Evolutionary conservation across 2,888 invertebrate genomes (phyloP), one percentile per base, ranked within the genome.

Genomic region (Stegophylla sp.): DNA sequence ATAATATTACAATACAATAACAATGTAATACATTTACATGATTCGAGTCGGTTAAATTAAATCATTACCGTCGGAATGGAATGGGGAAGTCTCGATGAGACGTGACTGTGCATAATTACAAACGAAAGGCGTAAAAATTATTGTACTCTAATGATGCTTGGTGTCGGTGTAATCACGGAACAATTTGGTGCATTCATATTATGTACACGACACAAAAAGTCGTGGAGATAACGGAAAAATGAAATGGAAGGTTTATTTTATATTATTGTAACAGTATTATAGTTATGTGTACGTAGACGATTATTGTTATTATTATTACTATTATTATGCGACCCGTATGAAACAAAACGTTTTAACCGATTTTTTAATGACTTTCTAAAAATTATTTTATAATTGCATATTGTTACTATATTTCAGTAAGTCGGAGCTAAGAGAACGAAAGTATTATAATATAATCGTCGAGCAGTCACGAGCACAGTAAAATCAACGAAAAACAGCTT

Each of bases 301-400:
- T n/a, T 71, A 71, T 71, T 71, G 69, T 71, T 71, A 51, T 5
- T 20, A 20, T n/a, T 53, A 71, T 53, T n/a, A n/a, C n/a, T n/a
- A n/a, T n/a, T n/a, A 71, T 51, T 71, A 28, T 53, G 34, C 51
- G 34, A 3, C 15, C 34, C 20, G 28, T n/a, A 7, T 12, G 5
- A 28, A 69, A 51, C 45, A 34, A 53, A 12, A 1, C 51, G 15
- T 51, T 71, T 53, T 26, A 3, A 41, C 23, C 23, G 1, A n/a
- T 53, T 34, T 26, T n/a, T 34, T 0, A 53, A 71, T 9, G 9
- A 34, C 13, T 53, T 71, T 71, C 51, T 34, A 53, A 63, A 63
- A 56, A 20, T 3, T 13, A 56, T 56, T 56, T 23, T 56, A 23
- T n/a, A n/a, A n/a, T n/a, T n/a, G n/a, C n/a, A 26, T 56, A 23